Evolutionary conservation across 2,113 vertebrate genomes (phyloP), one percentile per base, ranked within the genome.

Genomic region (Benthochromis sp.): DNA sequence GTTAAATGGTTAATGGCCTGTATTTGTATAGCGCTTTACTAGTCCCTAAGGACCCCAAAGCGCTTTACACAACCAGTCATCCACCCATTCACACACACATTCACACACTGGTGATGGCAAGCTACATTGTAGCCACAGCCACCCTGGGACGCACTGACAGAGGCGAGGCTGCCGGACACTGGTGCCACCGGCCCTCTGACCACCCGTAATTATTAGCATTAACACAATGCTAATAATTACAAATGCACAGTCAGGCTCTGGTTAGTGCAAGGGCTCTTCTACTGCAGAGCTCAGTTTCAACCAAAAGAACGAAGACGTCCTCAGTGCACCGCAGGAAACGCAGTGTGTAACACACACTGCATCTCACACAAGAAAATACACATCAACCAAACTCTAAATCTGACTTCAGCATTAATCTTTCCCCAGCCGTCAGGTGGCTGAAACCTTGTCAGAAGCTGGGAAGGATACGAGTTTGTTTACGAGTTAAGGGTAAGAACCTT

Each of bases 281-380:
- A 47, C 29, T 31, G 52, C 53, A 66, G n/a, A 57, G 21, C 54
- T 86, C 36, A 53, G 54, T 79, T 81, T 61, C 9, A 81, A 24
- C 31, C 24, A 81, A 38, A 40, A 81, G 43, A 88, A 86, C 73
- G 78, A 90, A 82, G 76, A 80, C 14, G 3, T 21, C 73, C 73
- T 52, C 27, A 78, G 45, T 69, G 36, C 16, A 4, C 47, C 24
- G 55, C 73, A 87, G 88, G 86, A 89, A 85, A 88, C 19, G 38
- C 69, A 12, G 59, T 63, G 59, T 63, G 59, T 19, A 63, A 76
- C 21, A 3, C 85, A 66, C 31, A 45, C 8, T 3, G 9, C 8
- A 50, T 47, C 16, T 76, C 71, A 76, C 71, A 78, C 71, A 47
- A 78, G 16, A 50, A 76, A 19, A 76, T 76, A 47, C 24, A 2